These are phyloP conservation scores for Drosophila gaucha DNA, from an alignment of 2,888 invertebrate genomes.

Conservation along the genomic window DNA sequence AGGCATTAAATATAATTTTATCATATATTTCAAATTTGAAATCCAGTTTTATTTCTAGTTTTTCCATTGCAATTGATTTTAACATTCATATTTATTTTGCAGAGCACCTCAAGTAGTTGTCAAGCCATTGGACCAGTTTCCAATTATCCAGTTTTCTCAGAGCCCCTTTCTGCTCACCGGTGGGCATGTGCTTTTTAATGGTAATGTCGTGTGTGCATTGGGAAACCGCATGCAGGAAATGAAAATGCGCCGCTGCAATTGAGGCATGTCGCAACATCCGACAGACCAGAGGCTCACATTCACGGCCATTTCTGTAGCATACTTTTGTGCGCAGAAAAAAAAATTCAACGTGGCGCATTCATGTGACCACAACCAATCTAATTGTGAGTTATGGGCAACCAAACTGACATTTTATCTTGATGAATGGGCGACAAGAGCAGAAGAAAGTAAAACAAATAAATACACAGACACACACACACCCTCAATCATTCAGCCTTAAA, in stretches of 20 bases:
- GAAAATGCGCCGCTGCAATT: constrained; percentile 17
- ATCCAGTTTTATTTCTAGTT: rapidly evolving
- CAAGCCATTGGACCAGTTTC: not conserved
- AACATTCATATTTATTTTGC: too few relatives aligned
- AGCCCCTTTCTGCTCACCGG: not conserved
- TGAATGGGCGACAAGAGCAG: constrained; percentile 42
- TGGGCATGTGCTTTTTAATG: not conserved
- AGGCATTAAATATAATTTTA: not conserved
- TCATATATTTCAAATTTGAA: not conserved
- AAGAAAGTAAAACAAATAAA: constrained; percentile 9
- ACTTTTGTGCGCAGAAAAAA: constrained; percentile 11
- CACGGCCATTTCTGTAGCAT: constrained; percentile 33
- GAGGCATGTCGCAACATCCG: constrained; percentile 21
- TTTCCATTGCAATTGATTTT: too few relatives aligned
- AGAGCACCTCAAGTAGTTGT: too few relatives aligned
- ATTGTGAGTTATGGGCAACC: constrained; percentile 58
- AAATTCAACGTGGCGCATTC: not conserved
- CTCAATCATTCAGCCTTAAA: constrained; percentile 49
- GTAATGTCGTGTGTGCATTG: not conserved
- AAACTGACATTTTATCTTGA: constrained; percentile 70
- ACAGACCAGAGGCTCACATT: not conserved
- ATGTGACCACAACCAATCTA: constrained; percentile 20
- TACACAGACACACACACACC: not conserved
- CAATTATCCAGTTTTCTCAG: too few relatives aligned
- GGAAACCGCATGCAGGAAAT: constrained; percentile 3